Base-by-base conservation (phyloP, 53 echinoderm and acorn worm species). In the Stichopus horrens region DNA sequence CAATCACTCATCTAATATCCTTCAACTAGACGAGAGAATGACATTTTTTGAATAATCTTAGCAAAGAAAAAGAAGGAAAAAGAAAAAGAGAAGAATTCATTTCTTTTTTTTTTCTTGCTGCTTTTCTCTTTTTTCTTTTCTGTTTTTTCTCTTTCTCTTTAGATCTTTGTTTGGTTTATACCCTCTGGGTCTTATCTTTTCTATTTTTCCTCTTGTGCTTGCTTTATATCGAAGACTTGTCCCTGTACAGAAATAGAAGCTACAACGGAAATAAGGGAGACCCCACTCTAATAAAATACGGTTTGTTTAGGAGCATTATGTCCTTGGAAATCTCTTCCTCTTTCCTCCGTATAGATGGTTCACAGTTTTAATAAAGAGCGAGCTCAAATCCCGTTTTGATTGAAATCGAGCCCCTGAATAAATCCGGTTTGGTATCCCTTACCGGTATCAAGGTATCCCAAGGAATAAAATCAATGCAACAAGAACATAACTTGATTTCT, bases 241-340 rank as follows among this genome's bases (percentile, higher is more conserved):
- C 79, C 51, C 79, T 53, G 53, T 23, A 10, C 54, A 81, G 56
- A 81, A 81, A 81, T 56, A 81, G 19, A 57, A 81, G 58, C 57
- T 58, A 58, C 58, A 21, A 56, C 81, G 81, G 81, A 81, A 81
- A 22, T 58, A 57, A 81, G 81, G 81, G 81, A 81, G 58, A 81
- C 57, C 81, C 81, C 58, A 81, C 57, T 81, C 81, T 81, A 81
- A 81, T 81, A 81, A 81, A 81, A 71, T 71, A 71, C 71, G 71
- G 71, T 71, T 71, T 16, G 18, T 71, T 71, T 18, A 21, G 71
- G 19, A 18, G 71, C 71, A 71, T 71, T n/a, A 13, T 71, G 71
- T 71, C 71, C 14, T 71, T 71, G 71, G 71, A 13, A 71, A 18
- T 71, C 19, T 18, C 16, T 68, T 13, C 4, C 4, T 21, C 71